Evolutionary conservation across 1,140 invertebrate genomes (phyloP).

Genomic region (Sycophaga agraensis): DNA sequence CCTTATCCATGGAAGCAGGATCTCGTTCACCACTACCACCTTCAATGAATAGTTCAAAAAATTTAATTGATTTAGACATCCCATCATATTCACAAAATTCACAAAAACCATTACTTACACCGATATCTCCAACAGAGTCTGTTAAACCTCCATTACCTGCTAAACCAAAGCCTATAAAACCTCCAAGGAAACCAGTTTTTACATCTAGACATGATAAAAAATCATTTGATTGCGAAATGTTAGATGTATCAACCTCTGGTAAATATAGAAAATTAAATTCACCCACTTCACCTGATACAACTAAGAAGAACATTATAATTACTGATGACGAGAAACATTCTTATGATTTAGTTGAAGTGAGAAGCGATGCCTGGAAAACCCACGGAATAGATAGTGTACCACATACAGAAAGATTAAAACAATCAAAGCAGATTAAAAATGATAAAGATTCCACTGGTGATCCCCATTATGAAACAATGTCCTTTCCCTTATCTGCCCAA

Average conservation of each 20-base stretch:
- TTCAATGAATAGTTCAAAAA: slow-evolving; percentile 62
- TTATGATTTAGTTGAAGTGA: slow-evolving; percentile 70
- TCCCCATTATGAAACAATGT: slow-evolving; percentile 47
- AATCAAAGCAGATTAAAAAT: slow-evolving; percentile 23
- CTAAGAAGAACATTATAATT: slow-evolving; percentile 43
- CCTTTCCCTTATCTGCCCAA: slow-evolving; percentile 32
- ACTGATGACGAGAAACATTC: slow-evolving; percentile 49
- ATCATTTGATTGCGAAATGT: slow-evolving; percentile 35
- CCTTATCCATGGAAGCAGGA: slow-evolving; percentile 71
- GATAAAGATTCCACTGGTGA: slow-evolving; percentile 39
- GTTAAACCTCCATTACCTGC: slow-evolving; percentile 46
- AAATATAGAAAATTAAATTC: slow-evolving; percentile 43
- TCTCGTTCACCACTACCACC: slow-evolving; percentile 74
- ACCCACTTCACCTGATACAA: slow-evolving; percentile 41
- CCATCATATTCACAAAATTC: slow-evolving; percentile 48
- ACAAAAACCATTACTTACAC: slow-evolving; percentile 39
- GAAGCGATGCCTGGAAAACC: slow-evolving; percentile 76
- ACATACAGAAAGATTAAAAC: slow-evolving; percentile 61
- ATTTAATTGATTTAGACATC: slow-evolving; percentile 55
- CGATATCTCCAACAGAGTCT: slow-evolving; percentile 28
- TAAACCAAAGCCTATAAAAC: slow-evolving; percentile 68
- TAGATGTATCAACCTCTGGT: slow-evolving; percentile 33
- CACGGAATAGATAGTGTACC: slow-evolving; percentile 71
- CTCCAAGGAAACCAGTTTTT: slow-evolving; percentile 64
- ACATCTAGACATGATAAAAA: slow-evolving; percentile 51